Base-by-base conservation (phyloP, 2,113 vertebrate species). In the Peucedramus taeniatus region DNA sequence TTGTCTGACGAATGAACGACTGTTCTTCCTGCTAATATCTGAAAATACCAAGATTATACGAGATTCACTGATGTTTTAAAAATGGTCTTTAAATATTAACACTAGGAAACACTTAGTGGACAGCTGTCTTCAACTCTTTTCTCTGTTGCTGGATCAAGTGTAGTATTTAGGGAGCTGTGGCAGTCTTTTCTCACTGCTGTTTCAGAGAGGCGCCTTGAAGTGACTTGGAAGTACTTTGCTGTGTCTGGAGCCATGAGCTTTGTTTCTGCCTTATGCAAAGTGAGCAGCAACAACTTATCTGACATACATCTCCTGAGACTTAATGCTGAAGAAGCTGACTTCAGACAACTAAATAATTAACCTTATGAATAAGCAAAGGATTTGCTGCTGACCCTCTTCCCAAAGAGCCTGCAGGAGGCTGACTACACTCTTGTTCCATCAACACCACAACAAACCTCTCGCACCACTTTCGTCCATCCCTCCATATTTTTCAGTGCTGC, bases 271-370 rank as follows among this genome's bases (percentile, higher is more conserved):
- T 85, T 49, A 35, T 18, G 44, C 44, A 71, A 78, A 91, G 56
- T 18, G 6, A 70, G 56, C 28, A 75, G 74, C 59, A 70, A 61
- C n/a, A 57, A 26, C 33, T 2, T 44, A 77, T 57, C 56, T 84
- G 51, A 24, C 45, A 59, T 54, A 53, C 0, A 1, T 45, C 45
- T 63, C 26, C 56, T 68, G 65, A 93, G 60, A 81, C 56, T 63
- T 81, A 75, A 35, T 3, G 5, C 69, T 57, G 28, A 39, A 51
- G 37, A 77, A 68, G 61, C 45, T 37, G 45, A 44, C 81, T 75
- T 92, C 74, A 54, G 42, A 64, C 40, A 87, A 23, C n/a, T 71
- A 87, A 91, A 84, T 78, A 92, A 93, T 78, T 84, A 90, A 85
- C 24, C 7, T 31, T 39, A 37, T 61, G 64, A 81, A 77, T 74